Conservation (phyloP, 2,113 vertebrate genomes). For the Lamprotornis superbus region DNA sequence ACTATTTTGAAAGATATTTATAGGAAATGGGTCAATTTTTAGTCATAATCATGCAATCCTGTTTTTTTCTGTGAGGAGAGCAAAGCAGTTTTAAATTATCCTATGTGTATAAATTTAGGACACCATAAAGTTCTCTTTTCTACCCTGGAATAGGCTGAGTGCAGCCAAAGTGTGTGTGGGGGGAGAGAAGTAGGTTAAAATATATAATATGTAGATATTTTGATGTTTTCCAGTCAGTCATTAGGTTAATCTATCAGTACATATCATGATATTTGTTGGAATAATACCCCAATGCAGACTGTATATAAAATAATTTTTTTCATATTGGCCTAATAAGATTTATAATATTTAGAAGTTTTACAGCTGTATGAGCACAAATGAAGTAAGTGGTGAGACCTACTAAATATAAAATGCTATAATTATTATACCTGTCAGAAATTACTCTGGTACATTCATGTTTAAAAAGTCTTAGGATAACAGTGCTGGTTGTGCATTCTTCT, state of each 20-base stretch:
- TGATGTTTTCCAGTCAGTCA: not conserved
- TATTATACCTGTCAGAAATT: conserved; percentile 76
- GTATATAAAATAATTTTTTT: not conserved
- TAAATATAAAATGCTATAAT: not conserved
- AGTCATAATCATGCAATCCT: not conserved
- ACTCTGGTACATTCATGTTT: conserved; percentile 79
- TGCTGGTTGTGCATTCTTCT: conserved; percentile 57
- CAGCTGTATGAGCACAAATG: not conserved
- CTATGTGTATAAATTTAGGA: not conserved
- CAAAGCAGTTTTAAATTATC: not conserved
- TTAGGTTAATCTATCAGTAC: not conserved
- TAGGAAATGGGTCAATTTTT: not conserved
- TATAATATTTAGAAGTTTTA: not conserved
- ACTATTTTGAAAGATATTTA: not conserved
- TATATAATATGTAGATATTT: not conserved
- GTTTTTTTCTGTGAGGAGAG: not conserved
- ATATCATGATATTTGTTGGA: not conserved
- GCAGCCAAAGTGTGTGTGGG: not conserved
- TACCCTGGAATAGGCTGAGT: not conserved
- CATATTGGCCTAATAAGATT: not conserved
- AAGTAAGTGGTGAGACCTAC: not conserved
- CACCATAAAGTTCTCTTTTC: not conserved
- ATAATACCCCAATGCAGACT: not conserved
- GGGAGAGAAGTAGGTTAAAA: not conserved
- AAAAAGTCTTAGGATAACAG: conserved; percentile 69